Percentiles rank a stretch among this genome's conserved stretches.
Evolutionary conservation across 1,140 invertebrate species (phyloP).

Genomic region (Drosophila pectinifera): DNA sequence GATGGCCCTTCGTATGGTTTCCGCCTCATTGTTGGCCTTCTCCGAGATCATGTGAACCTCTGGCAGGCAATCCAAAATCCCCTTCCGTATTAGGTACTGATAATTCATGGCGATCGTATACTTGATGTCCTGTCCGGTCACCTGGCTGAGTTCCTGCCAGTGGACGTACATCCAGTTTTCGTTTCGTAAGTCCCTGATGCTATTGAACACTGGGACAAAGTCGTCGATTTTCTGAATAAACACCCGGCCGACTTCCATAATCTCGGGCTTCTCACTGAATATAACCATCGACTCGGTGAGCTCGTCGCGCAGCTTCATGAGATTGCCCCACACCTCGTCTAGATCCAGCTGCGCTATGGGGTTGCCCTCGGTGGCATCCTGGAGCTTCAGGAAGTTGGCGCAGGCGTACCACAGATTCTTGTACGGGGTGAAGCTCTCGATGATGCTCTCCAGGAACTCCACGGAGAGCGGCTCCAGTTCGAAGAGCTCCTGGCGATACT

Average conservation of each 20-base stretch:
- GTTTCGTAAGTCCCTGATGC: conserved; percentile 72
- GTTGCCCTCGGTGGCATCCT: conserved; percentile 80
- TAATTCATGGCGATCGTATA: conserved; percentile 71
- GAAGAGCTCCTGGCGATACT: conserved; percentile 71
- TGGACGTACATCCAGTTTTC: conserved; percentile 81
- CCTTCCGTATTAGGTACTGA: conserved; percentile 68
- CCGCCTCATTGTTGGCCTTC: conserved; percentile 70
- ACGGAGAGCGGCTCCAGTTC: conserved; percentile 73
- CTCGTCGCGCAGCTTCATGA: conserved; percentile 53
- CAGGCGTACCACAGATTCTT: conserved; percentile 73
- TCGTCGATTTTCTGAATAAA: conserved; percentile 64
- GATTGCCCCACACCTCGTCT: conserved; percentile 58
- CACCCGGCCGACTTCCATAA: conserved; percentile 64
- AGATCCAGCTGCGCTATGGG: conserved; percentile 69
- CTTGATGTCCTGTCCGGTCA: conserved; percentile 69
- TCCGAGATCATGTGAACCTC: conserved; percentile 67
- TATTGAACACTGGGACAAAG: conserved; percentile 66
- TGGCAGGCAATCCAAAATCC: conserved; percentile 67
- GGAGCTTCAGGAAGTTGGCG: conserved; percentile 71
- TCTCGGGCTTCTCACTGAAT: conserved; percentile 73
- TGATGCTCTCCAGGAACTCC: conserved; percentile 68
- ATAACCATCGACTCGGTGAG: conserved; percentile 43
- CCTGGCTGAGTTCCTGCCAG: conserved; percentile 66
- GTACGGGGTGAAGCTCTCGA: conserved; percentile 70
- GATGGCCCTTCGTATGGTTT: conserved; percentile 53